phyloP scores from a whole-genome alignment of 2,888 invertebrate species.

The Lacanobia oleracea region DNA sequence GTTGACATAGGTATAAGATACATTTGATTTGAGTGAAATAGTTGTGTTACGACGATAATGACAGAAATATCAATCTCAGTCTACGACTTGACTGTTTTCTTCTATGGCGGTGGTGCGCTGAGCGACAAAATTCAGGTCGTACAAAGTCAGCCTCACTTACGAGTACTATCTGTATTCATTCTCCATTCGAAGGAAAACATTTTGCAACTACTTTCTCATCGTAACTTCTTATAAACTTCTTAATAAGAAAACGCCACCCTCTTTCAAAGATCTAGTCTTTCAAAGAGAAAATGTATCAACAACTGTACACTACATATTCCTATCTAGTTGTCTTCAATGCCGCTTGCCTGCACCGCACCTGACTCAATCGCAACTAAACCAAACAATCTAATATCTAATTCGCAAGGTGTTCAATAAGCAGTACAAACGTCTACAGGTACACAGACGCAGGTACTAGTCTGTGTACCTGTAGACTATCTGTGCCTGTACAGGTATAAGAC shows the following conservation, averaged over 20 bases:
- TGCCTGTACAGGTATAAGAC: constrained; percentile 21
- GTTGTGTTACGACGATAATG: no score
- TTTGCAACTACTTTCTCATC: no score
- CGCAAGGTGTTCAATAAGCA: constrained; percentile 35
- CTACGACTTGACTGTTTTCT: no score
- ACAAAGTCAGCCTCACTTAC: no score
- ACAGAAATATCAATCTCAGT: no score
- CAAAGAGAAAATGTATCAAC: background rate
- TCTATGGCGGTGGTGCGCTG: no score
- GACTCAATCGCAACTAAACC: constrained; percentile 50
- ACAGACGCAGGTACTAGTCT: background rate
- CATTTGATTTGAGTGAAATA: no score
- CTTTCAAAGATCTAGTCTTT: background rate
- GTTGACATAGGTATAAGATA: background rate
- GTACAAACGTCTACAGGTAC: constrained; percentile 15
- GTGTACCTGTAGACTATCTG: no score
- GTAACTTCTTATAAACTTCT: no score
- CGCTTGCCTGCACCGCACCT: constrained; percentile 30
- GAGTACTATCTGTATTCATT: no score
- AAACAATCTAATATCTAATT: constrained; percentile 49
- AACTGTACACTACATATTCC: constrained; percentile 9
- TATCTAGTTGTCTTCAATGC: background rate
- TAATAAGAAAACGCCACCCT: background rate
- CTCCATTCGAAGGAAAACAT: no score
- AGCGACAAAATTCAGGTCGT: no score